A percentile compares a stretch with the other conserved stretches of the same genome.
Evolutionary conservation across 2,113 vertebrate species (phyloP).

Genomic region (Acrocephalus kingi): DNA sequence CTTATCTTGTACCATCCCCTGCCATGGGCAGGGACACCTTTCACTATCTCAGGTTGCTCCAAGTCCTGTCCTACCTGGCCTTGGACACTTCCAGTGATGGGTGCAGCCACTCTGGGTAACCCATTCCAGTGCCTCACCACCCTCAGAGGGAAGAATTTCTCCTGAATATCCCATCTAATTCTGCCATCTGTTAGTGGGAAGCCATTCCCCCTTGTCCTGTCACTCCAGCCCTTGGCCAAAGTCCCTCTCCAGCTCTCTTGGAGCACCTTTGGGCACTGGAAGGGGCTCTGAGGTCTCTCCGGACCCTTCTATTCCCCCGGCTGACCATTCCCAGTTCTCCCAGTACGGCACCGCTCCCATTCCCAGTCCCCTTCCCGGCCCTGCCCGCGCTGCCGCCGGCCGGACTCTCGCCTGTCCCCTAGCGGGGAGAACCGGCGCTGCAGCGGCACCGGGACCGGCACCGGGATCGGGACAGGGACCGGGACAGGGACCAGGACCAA

Average conservation of each 20-base stretch:
- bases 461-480: background rate
- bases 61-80: background rate
- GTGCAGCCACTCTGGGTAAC: background rate
- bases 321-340: background rate
- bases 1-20: no score
- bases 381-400: background rate
- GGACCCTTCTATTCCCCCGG: background rate
- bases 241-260: background rate
- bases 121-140: background rate
- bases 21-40: background rate
- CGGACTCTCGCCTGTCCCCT: conserved; percentile 4
- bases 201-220: background rate
- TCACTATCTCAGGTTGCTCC: background rate
- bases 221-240: background rate
- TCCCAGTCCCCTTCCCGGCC: background rate
- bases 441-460: background rate
- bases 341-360: background rate
- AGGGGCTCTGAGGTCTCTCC: background rate
- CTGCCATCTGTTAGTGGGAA: background rate
- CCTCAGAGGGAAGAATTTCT: background rate
- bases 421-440: background rate
- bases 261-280: background rate
- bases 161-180: background rate
- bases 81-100: background rate
- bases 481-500: fast-evolving